Base-by-base conservation (phyloP, 2,888 invertebrate genomes). In the Limnephilus auricula region DNA sequence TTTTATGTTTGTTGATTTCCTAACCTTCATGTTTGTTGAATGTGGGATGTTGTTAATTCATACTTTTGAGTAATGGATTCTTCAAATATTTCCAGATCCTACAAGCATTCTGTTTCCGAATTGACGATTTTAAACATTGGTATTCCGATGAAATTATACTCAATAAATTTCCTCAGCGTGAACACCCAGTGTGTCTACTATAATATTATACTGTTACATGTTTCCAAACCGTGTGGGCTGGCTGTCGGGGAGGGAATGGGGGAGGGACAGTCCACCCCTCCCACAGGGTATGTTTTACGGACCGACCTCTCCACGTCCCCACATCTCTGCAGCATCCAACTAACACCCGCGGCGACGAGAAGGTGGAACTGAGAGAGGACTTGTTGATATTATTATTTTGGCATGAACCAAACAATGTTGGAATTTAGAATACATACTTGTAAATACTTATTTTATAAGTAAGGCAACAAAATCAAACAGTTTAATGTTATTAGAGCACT, bases 381-480 rank as follows among this genome's bases (percentile, higher is more conserved):
- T 82, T 82, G 82, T 82, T 82, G 82, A 82, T 82, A 34, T 82
- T 82, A 34, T 32, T 34, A 82, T 82, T 82, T 82, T 82, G 32
- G 82, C 65, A n/a, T 2, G n/a, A 65, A 65, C 18, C 3, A 25
- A 65, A 65, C 18, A 5, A 25, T 6, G 40, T 40, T 40, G 12
- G 5, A 40, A 40, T 40, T 40, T 40, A 12, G 15, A 45, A 45
- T 9, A 15, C 45, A 12, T 13, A 45, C 15, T 45, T 45, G 45
- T 40, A 45, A 45, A 45, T 13, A 4, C 15, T 15, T 45, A 45
- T 45, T 45, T 45, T 45, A 40, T 40, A 40, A 40, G 12, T 12
- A 40, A 40, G 12, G 40, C 40, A 45, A 15, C 45, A 3, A 15
- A 45, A 45, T 15, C 45, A 15, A 45, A 15, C 15, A 45, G 45